Evolutionary conservation across 2,797 vertebrate species (phyloP).

Genomic region (Microtus agrestis): DNA sequence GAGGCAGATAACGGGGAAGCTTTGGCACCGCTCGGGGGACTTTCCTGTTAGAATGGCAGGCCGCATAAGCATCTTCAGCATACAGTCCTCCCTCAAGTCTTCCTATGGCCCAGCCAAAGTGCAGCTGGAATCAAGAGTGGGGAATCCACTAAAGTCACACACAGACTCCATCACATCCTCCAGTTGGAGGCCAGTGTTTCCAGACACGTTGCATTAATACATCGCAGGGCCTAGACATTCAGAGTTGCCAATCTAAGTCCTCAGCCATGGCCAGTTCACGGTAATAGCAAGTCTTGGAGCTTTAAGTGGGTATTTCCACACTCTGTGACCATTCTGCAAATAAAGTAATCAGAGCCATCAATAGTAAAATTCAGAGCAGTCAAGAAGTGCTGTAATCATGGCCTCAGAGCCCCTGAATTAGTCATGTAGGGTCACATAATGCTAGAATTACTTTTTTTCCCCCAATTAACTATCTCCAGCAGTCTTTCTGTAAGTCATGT

Average conservation of each 20-base stretch:
- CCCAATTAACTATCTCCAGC: background rate
- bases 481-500: conserved; percentile 29
- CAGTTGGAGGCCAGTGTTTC: background rate
- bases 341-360: background rate
- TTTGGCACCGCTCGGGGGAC: accelerated
- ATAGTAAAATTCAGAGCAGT: background rate
- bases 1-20: background rate
- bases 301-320: background rate
- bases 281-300: background rate
- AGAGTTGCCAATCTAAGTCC: background rate
- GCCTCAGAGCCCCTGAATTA: background rate
- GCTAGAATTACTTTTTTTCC: background rate
- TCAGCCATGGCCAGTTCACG: background rate
- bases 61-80: accelerated
- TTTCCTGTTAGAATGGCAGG: background rate
- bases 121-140: background rate
- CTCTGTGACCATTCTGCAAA: background rate
- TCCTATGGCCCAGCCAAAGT: accelerated
- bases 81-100: accelerated
- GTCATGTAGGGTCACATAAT: background rate
- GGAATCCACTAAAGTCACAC: background rate
- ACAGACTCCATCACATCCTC: background rate
- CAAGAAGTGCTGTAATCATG: background rate
- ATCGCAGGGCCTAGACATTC: background rate
- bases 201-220: background rate